These are phyloP conservation scores for Druon quercuslanigerum DNA, from an alignment of 1,140 invertebrate species.

Conservation along the genomic window DNA sequence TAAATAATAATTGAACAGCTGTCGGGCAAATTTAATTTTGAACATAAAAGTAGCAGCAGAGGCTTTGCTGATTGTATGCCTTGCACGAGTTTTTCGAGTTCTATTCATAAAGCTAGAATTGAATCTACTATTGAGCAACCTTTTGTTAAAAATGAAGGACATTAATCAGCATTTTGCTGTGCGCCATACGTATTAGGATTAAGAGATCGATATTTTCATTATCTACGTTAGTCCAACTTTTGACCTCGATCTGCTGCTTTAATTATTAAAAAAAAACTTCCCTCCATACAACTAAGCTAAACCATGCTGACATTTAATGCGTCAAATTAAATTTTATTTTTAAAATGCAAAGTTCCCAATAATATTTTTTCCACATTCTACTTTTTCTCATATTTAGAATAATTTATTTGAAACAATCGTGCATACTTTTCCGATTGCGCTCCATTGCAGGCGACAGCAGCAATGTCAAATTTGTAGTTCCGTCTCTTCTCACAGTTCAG, in stretches of 20 bases:
- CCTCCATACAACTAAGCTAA: no score
- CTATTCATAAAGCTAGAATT: conserved; percentile 2
- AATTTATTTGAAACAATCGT: conserved; percentile 28
- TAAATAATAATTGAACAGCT: no score
- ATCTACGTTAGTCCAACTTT: conserved; percentile 8
- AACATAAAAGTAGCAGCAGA: neutral
- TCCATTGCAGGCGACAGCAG: conserved; percentile 92
- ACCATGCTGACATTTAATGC: no score
- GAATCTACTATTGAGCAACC: conserved; percentile 17
- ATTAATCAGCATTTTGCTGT: conserved; percentile 19
- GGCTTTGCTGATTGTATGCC: conserved; percentile 11
- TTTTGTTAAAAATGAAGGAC: conserved; percentile 9
- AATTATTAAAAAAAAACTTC: neutral
- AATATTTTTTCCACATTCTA: no score
- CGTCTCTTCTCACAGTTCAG: conserved; percentile 96
- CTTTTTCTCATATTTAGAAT: neutral
- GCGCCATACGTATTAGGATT: conserved; percentile 1
- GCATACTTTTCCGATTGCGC: conserved; percentile 87
- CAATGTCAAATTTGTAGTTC: conserved; percentile 96
- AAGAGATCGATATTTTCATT: conserved; percentile 31
- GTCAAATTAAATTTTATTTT: no score
- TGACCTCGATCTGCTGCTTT: neutral
- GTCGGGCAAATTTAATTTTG: neutral
- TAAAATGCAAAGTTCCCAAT: no score
- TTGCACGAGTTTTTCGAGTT: conserved; percentile 16